Evolutionary conservation across 2,888 invertebrate species (phyloP), one percentile per base, ranked within the genome.

Genomic region (Gisinianus flammeolus): DNA sequence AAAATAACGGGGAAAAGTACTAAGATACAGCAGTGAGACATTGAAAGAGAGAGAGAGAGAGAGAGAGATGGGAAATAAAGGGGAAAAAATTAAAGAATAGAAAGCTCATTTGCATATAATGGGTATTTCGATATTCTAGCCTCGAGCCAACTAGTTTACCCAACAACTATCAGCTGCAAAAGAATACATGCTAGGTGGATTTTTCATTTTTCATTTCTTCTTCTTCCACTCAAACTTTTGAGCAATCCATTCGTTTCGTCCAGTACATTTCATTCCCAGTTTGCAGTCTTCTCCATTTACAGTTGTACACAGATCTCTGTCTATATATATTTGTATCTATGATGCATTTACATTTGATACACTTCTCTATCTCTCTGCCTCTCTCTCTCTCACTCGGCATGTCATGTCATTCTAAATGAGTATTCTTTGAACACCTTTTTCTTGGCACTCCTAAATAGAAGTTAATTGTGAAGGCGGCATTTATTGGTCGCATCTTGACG

Each of bases 21-120:
- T 62, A 62, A 44, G 44, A 44, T 44, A 44, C 44, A 44, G 44
- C 12, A 16, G 44, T 44, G 19, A 44, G 12, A 30, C 4, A 28
- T 67, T 68, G 44, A 35, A n/a, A 16, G 35, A 68, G 68, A 68
- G 26, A 68, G 44, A 68, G 31, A 44, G 44, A 68, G 56, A 68
- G 76, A 24, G 62, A 58, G 52, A 68, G 54, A 24, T 58, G 31
- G 24, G 68, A 8, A 31, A 58, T 24, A 52, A 33, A 44, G n/a
- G 69, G 35, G 68, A 74, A 79, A 74, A 74, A 67, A 74, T 79
- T 75, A 79, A 77, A 79, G 77, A 81, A 79, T 78, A 78, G 79
- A 76, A 77, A 79, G 74, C 80, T 81, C 81, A 82, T 82, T 80
- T 81, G 80, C 82, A 82, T 81, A 81, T 82, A 81, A 82, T 82